Evolutionary conservation across 2,888 invertebrate species (phyloP).

Genomic region (Brachypalpus laphriformis): DNA sequence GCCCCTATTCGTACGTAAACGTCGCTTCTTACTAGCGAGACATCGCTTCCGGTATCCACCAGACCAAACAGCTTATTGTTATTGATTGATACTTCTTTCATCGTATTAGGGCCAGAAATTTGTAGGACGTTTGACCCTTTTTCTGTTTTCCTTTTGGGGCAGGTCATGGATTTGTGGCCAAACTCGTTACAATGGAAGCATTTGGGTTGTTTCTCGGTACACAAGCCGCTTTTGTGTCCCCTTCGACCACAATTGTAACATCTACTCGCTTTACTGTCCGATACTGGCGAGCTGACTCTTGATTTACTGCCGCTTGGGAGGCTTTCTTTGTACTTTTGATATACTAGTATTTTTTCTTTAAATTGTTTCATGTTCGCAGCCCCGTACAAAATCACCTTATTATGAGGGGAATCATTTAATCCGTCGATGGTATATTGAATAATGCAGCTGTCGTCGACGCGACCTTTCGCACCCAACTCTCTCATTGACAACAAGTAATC

Average conservation of each 20-base stretch:
- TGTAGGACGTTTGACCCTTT: not conserved
- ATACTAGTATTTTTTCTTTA: not conserved
- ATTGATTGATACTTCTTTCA: no score
- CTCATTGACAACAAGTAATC: not conserved
- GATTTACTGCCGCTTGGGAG: not conserved
- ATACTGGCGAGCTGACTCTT: not conserved
- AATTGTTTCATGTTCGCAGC: not conserved
- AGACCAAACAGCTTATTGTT: no score
- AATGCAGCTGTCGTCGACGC: not conserved
- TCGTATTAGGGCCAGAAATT: no score
- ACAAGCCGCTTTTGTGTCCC: not conserved
- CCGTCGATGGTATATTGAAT: not conserved
- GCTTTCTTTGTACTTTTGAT: constrained; percentile 18
- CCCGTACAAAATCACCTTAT: constrained; percentile 16
- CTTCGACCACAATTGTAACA: not conserved
- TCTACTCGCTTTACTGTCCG: no score
- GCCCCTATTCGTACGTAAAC: no score
- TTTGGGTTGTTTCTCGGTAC: not conserved
- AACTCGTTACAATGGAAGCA: no score
- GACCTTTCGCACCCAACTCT: not conserved
- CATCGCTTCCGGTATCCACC: no score
- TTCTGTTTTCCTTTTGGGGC: not conserved
- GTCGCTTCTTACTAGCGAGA: no score
- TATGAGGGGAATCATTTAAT: not conserved
- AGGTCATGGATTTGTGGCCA: not conserved